Base-by-base conservation (phyloP, 53 echinoderm and acorn worm genomes). In the Echinarachnius parma region DNA sequence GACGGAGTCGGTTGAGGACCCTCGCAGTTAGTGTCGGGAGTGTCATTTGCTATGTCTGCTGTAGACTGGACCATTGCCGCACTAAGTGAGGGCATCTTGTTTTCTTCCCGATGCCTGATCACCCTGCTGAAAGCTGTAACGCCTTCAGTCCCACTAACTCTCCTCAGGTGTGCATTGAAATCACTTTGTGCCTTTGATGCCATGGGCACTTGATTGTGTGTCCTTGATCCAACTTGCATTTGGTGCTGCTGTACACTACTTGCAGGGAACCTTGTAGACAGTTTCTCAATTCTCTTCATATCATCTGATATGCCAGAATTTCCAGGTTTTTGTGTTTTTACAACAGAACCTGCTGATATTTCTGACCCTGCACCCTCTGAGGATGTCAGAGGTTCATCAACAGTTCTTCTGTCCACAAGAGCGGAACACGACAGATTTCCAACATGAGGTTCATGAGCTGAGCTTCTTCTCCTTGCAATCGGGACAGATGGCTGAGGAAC, bases 51-150 rank as follows among this genome's bases (percentile, higher is more conserved):
- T n/a, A n/a, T n/a, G n/a, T n/a, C n/a, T n/a, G n/a, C n/a, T n/a
- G n/a, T n/a, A n/a, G n/a, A n/a, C n/a, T n/a, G n/a, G n/a, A n/a
- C n/a, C n/a, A n/a, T n/a, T n/a, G n/a, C n/a, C n/a, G n/a, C n/a
- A n/a, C n/a, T n/a, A n/a, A n/a, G n/a, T n/a, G n/a, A n/a, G n/a
- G n/a, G n/a, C n/a, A n/a, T n/a, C n/a, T 34, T 53, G 35, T 33
- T 36, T 5, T 54, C 74, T 0, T 72, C 74, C 14, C 42, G 74
- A 15, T 72, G 57, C 5, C 56, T 55, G 44, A 56, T 72, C 36
- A 72, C 74, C 18, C 55, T 10, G 20, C 74, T 56, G n/a, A 72
- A 72, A 19, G 74, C 74, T 4, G 74, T 72, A 16, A 22, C 42
- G 0, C 39, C 57, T 22, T 72, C 74, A 14, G 35, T 25, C 3